A percentile compares a stretch with the other conserved stretches of the same genome.
Evolutionary conservation across 1,140 invertebrate species (phyloP).

Genomic region (Drosophila willistoni): DNA sequence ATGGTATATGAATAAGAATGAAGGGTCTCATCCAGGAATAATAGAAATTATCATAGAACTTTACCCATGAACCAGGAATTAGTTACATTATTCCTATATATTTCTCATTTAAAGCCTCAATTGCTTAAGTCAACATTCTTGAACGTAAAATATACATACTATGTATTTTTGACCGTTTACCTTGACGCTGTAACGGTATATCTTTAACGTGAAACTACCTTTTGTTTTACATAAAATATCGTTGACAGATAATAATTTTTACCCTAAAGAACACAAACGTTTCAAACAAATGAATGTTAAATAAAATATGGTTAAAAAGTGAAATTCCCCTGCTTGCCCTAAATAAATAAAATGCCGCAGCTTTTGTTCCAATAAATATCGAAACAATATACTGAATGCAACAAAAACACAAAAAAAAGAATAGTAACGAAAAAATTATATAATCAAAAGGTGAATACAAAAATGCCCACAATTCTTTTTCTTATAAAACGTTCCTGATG

Average conservation of each 20-base stretch:
- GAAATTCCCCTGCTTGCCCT: not conserved
- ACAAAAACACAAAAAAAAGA: not conserved
- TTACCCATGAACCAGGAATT: too few species aligned
- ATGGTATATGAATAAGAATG: too few species aligned
- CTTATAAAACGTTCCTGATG: not conserved
- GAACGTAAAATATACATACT: too few species aligned
- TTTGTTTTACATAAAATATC: too few species aligned
- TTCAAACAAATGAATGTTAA: not conserved
- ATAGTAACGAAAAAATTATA: not conserved
- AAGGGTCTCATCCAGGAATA: too few species aligned
- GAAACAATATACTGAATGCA: not conserved
- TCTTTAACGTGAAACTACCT: too few species aligned
- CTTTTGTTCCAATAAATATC: not conserved
- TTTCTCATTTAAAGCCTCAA: too few species aligned
- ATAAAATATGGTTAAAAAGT: not conserved
- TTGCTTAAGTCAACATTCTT: too few species aligned
- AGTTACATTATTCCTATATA: too few species aligned
- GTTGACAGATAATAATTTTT: too few species aligned
- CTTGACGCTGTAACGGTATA: not conserved
- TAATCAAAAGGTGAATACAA: not conserved
- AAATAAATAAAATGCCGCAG: not conserved
- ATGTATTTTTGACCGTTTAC: not conserved
- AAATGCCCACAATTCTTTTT: not conserved
- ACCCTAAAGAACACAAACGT: not conserved
- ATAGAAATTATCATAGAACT: too few species aligned